Evolutionary conservation across 2,113 vertebrate genomes (phyloP).

Genomic region (Pollachius pollachius): DNA sequence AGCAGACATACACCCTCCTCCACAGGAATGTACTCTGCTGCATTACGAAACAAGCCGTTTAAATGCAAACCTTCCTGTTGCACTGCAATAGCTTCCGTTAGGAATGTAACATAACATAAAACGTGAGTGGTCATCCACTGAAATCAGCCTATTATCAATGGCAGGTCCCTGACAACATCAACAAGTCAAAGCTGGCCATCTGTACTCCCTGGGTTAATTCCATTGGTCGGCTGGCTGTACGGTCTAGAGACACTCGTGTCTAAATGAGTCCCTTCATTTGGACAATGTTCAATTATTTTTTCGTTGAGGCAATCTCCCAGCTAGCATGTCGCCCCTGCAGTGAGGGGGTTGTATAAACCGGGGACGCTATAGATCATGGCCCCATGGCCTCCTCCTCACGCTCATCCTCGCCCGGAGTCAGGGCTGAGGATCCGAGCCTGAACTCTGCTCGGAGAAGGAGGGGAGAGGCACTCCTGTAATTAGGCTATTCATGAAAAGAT

Average conservation of each 20-base stretch:
- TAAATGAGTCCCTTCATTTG: too few relatives aligned
- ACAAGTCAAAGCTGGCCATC: too few relatives aligned
- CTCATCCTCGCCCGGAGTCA: conserved; percentile 32
- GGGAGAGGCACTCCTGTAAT: conserved; percentile 61
- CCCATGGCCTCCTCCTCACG: conserved; percentile 28
- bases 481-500: conserved; percentile 75
- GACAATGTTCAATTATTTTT: too few relatives aligned
- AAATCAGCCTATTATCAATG: conserved; percentile 19
- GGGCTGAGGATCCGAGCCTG: conserved; percentile 35
- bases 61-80: conserved; percentile 28
- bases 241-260: too few relatives aligned
- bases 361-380: not conserved
- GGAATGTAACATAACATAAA: not conserved
- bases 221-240: too few relatives aligned
- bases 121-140: conserved; percentile 16
- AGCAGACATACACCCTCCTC: conserved; percentile 32
- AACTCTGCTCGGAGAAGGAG: conserved; percentile 36
- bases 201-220: too few relatives aligned
- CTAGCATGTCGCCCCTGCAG: too few relatives aligned
- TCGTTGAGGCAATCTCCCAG: too few relatives aligned
- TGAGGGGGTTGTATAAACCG: too few relatives aligned
- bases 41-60: conserved; percentile 37
- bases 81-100: conserved; percentile 28
- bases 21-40: conserved; percentile 28
- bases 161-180: not conserved